These are phyloP conservation scores for Eupithecia exiguata DNA, from an alignment of 2,888 invertebrate genomes.

Conservation along the genomic window DNA sequence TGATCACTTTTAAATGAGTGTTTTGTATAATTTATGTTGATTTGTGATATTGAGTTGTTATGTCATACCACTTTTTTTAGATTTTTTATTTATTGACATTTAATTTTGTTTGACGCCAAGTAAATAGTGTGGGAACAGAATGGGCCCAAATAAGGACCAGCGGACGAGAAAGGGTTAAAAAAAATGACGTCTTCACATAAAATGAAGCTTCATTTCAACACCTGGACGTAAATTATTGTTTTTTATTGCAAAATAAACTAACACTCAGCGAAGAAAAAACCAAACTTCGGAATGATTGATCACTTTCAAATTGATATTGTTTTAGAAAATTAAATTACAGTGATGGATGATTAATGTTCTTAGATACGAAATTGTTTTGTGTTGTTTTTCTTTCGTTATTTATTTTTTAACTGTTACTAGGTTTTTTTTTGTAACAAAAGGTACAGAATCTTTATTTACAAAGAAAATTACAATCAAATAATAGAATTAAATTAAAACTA, in stretches of 20 bases:
- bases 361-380: conserved; percentile 12
- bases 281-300: conserved; percentile 37
- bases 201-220: neutral
- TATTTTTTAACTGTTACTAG: neutral
- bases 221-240: neutral
- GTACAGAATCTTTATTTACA: too few species aligned
- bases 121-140: neutral
- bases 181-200: neutral
- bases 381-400: conserved; percentile 10
- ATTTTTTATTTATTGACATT: neutral
- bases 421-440: too few species aligned
- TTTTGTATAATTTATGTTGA: conserved; percentile 6
- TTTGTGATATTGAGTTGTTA: conserved; percentile 9
- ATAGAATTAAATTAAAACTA: too few species aligned
- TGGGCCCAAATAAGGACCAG: neutral
- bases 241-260: neutral
- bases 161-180: neutral
- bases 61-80: neutral
- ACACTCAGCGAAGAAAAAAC: neutral
- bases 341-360: conserved; percentile 37
- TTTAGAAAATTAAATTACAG: conserved; percentile 46
- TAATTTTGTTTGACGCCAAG: neutral
- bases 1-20: conserved; percentile 47
- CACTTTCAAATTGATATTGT: conserved; percentile 48
- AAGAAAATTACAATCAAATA: too few species aligned